Conservation (phyloP, 2,888 invertebrate species). For the Chloroclysta siterata region DNA sequence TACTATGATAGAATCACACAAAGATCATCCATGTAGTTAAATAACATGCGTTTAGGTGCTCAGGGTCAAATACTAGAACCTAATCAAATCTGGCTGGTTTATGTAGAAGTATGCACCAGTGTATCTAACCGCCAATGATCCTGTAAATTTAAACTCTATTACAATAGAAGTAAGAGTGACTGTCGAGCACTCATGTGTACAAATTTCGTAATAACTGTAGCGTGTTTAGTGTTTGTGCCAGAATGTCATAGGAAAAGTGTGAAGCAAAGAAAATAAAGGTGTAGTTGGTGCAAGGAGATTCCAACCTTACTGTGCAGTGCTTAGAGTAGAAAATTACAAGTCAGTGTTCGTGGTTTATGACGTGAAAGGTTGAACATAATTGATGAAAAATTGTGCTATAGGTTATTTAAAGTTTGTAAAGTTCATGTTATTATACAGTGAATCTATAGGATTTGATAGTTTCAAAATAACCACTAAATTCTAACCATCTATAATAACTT, state of each 20-base stretch:
- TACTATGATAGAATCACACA: constrained; percentile 58
- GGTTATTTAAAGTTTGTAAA: constrained; percentile 8
- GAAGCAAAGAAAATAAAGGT: constrained; percentile 67
- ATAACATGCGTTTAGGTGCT: constrained; percentile 71
- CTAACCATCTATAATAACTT: constrained; percentile 33
- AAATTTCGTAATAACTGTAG: constrained; percentile 58
- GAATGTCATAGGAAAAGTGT: constrained; percentile 67
- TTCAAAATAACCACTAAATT: constrained; percentile 28
- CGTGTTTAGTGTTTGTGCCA: constrained; percentile 66
- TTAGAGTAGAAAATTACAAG: constrained; percentile 73
- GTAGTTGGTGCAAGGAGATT: constrained; percentile 76
- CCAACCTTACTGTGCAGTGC: constrained; percentile 81
- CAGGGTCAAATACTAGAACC: constrained; percentile 60
- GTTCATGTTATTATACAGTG: constrained; percentile 26
- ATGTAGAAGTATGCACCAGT: constrained; percentile 84
- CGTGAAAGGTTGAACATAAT: constrained; percentile 55
- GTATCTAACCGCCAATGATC: constrained; percentile 63
- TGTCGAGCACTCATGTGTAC: constrained; percentile 47
- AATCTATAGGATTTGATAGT: constrained; percentile 7
- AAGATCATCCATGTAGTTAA: constrained; percentile 40
- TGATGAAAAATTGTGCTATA: constrained; percentile 27
- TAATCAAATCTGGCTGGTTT: constrained; percentile 76
- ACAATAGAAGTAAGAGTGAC: constrained; percentile 46
- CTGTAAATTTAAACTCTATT: constrained; percentile 51
- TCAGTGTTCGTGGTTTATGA: constrained; percentile 65